These are phyloP conservation scores for Lasioglossum zephyrum DNA, from an alignment of 2,888 invertebrate genomes.

Conservation along the genomic window DNA sequence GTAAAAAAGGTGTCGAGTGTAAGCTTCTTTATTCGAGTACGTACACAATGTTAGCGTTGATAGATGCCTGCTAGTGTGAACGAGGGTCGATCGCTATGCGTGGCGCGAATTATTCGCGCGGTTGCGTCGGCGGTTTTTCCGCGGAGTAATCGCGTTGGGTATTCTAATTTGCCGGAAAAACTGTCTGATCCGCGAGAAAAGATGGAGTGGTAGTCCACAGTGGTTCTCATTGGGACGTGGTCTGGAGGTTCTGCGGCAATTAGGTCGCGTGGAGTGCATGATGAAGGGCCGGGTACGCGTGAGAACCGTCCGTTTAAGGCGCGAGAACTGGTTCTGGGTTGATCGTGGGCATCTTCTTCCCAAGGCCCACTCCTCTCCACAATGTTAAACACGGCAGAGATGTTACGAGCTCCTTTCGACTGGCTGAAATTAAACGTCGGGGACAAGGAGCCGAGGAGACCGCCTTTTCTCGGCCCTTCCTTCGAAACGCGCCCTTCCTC, in stretches of 20 bases:
- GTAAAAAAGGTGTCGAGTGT: too few relatives aligned
- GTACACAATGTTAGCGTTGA: background rate
- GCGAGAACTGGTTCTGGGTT: slow-evolving; percentile 79
- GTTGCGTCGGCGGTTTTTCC: background rate
- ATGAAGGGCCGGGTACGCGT: slow-evolving; percentile 70
- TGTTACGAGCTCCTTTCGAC: slow-evolving; percentile 63
- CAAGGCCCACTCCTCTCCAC: slow-evolving; percentile 60
- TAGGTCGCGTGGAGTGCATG: slow-evolving; percentile 58
- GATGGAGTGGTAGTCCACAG: slow-evolving; percentile 33
- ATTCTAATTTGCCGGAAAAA: background rate
- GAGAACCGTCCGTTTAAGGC: slow-evolving; percentile 80
- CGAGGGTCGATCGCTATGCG: background rate
- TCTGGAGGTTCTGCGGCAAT: slow-evolving; percentile 50
- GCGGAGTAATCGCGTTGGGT: background rate
- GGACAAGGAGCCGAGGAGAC: slow-evolving; percentile 64
- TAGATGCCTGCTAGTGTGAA: too few relatives aligned
- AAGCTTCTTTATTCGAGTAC: too few relatives aligned
- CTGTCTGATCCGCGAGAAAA: background rate
- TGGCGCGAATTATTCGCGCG: background rate
- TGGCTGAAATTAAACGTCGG: slow-evolving; percentile 71
- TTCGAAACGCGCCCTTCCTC: background rate
- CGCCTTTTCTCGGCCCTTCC: slow-evolving; percentile 53
- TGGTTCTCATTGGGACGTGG: slow-evolving; percentile 62
- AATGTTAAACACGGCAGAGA: slow-evolving; percentile 67
- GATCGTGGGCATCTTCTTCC: slow-evolving; percentile 69